These are phyloP conservation scores for Mormyrops boulengeri DNA, from an alignment of 2,797 vertebrate species.

Conservation along the genomic window DNA sequence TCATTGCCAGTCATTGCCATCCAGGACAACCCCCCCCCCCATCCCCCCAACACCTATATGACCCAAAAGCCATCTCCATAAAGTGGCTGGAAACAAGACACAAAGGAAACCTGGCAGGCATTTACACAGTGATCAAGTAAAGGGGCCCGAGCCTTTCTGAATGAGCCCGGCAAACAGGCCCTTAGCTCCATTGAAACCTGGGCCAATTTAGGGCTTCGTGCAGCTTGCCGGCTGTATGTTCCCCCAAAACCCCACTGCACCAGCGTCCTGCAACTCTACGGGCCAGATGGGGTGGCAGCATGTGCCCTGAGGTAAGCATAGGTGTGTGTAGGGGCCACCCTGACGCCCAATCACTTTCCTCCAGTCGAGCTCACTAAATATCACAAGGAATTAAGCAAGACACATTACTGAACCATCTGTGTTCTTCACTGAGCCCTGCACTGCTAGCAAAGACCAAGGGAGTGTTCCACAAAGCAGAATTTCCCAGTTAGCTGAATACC, in stretches of 20 bases:
- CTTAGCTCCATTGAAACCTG: background rate
- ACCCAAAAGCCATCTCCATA: background rate
- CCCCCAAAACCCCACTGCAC: background rate
- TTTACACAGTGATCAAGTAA: background rate
- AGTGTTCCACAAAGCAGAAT: background rate
- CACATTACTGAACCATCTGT: background rate
- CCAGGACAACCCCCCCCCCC: background rate
- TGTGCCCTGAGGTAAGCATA: background rate
- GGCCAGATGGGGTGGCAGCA: background rate
- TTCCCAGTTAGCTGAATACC: background rate
- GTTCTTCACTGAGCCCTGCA: background rate
- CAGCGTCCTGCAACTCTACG: background rate
- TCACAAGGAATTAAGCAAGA: background rate
- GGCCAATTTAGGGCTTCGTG: background rate
- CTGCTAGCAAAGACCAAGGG: background rate
- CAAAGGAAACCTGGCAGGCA: background rate
- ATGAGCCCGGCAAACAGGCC: background rate
- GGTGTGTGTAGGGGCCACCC: background rate
- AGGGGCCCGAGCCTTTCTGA: background rate
- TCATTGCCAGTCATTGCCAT: background rate
- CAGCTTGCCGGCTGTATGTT: background rate
- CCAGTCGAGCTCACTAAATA: background rate
- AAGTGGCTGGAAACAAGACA: background rate
- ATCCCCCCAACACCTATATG: background rate
- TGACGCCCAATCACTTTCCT: background rate